Evolutionary conservation across 2,888 invertebrate species (phyloP).

Genomic region (Timandra comae): DNA sequence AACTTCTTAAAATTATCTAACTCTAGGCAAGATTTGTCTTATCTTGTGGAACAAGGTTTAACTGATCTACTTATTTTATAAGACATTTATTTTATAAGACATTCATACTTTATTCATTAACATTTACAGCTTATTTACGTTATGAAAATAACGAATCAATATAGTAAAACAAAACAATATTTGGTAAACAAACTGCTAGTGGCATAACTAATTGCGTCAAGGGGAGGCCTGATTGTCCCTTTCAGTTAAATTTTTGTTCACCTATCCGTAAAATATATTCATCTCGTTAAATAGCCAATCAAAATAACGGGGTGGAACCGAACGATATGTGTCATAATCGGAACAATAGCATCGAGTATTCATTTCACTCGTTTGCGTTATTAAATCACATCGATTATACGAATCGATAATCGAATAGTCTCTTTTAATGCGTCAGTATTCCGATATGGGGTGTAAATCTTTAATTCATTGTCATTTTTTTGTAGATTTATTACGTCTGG

Average conservation of each 20-base stretch:
- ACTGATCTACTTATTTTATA: too few relatives aligned
- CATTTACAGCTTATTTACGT: background rate
- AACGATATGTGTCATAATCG: constrained; percentile 26
- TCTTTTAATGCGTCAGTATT: constrained; percentile 46
- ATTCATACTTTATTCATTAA: background rate
- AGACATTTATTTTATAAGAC: too few relatives aligned
- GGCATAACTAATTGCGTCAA: constrained; percentile 12
- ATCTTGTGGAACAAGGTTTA: too few relatives aligned
- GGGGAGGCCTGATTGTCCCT: constrained; percentile 20
- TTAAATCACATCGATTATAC: constrained; percentile 52
- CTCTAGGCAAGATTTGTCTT: too few relatives aligned
- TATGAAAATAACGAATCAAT: background rate
- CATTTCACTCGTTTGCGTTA: constrained; percentile 48
- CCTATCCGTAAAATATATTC: constrained; percentile 44
- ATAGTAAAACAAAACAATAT: constrained; percentile 4
- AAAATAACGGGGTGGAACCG: constrained; percentile 33
- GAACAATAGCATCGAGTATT: constrained; percentile 38
- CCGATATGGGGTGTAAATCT: constrained; percentile 60
- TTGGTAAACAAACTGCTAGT: constrained; percentile 7
- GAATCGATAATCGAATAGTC: constrained; percentile 48
- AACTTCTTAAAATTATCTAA: too few relatives aligned
- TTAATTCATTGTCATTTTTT: constrained; percentile 41
- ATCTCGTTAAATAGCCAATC: constrained; percentile 49
- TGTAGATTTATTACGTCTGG: constrained; percentile 39
- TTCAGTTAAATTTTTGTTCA: constrained; percentile 26